Evolutionary conservation across 1,140 invertebrate species (phyloP).

Genomic region (Elysia chlorotica): DNA sequence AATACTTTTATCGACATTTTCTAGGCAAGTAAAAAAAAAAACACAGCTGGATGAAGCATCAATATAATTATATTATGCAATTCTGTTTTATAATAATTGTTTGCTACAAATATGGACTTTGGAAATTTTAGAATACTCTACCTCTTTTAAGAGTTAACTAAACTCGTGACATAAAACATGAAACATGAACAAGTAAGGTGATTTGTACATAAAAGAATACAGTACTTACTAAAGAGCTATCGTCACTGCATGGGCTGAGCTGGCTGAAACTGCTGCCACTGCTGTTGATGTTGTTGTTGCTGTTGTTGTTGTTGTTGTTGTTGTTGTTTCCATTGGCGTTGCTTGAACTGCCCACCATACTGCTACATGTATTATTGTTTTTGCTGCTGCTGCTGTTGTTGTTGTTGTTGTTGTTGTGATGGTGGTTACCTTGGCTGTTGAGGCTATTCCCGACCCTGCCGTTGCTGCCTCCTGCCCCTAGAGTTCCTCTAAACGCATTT

Average conservation of each 20-base stretch:
- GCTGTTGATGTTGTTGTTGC: not conserved
- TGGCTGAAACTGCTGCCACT: not conserved
- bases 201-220: not conserved
- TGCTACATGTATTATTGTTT: not conserved
- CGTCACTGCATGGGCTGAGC: slow-evolving; percentile 18
- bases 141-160: too few relatives aligned
- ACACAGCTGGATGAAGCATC: too few relatives aligned
- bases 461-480: not conserved
- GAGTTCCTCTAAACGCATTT: too few relatives aligned
- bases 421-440: too few relatives aligned
- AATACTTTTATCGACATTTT: too few relatives aligned
- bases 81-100: too few relatives aligned
- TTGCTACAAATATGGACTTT: too few relatives aligned
- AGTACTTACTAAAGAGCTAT: slow-evolving; percentile 18
- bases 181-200: too few relatives aligned
- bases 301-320: not conserved
- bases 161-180: too few relatives aligned
- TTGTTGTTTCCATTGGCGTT: not conserved
- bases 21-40: too few relatives aligned
- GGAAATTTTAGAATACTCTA: too few relatives aligned
- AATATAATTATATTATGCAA: too few relatives aligned
- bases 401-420: not conserved
- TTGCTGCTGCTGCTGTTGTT: not conserved
- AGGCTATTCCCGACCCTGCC: not conserved
- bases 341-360: not conserved